Evolutionary conservation across 2,888 invertebrate genomes (phyloP), one percentile per base, ranked within the genome.

Genomic region (Odontocerum albicorne): DNA sequence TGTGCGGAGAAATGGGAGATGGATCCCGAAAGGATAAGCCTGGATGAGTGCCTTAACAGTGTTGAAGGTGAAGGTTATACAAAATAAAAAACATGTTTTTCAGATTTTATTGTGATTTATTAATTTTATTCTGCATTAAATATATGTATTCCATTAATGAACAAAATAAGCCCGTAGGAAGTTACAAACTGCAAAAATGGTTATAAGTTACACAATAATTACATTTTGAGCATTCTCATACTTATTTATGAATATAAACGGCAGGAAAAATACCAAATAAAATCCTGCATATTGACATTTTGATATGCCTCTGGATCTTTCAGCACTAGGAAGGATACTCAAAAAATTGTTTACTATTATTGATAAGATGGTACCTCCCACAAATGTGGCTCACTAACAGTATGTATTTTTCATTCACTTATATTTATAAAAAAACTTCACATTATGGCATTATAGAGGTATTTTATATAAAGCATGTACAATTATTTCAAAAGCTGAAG

Each of bases 131-230:
- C 52, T 52, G 52, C 46, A 49, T 55, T 51, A 43, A n/a, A n/a
- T n/a, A n/a, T n/a, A 40, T 50, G 51, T 59, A 56, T 49, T 53
- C 52, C 51, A 55, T 55, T 46, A 33, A 39, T 53, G 46, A 61
- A 58, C 55, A 61, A 61, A 58, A 61, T 58, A 61, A 61, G 61
- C 61, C 49, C 50, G 60, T 57, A 56, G 27, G 10, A 27, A 7
- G 27, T 27, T 27, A 27, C 27, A 10, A 27, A 27, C 27, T 27
- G 27, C 27, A 27, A 27, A 27, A 27, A 27, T 27, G 4, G 10
- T 27, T 27, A 27, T 27, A 27, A 7, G 27, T 27, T 4, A 7
- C 10, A 27, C 10, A n/a, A 27, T 10, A 27, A 27, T 27, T 27
- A 27, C 10, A 27, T 27, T 27, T 27, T 27, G 27, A 27, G 27